Evolutionary conservation across 2,113 vertebrate species (phyloP).

Genomic region (Onychostoma macrolepis): DNA sequence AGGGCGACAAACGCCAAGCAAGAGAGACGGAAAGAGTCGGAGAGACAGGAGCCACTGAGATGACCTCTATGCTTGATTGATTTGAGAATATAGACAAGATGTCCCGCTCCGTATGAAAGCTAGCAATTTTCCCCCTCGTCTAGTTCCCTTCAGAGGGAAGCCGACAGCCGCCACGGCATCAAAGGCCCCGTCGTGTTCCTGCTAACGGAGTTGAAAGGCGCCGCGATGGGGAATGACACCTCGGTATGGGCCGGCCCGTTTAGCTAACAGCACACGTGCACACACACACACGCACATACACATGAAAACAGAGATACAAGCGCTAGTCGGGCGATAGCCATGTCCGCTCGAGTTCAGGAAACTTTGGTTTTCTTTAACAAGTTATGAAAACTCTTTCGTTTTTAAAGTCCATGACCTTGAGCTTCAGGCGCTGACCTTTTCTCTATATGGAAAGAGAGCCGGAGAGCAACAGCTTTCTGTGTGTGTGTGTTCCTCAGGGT

Average conservation of each 20-base stretch:
- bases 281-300: conserved; percentile 9
- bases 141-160: conserved; percentile 66
- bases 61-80: conserved; percentile 79
- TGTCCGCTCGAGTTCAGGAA: conserved; percentile 3
- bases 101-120: conserved; percentile 73
- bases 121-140: conserved; percentile 78
- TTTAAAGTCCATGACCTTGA: conserved; percentile 18
- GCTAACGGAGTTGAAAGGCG: conserved; percentile 64
- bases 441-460: background rate
- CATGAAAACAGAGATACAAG: conserved; percentile 3
- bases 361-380: conserved; percentile 7
- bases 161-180: conserved; percentile 60
- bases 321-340: conserved; percentile 1
- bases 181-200: conserved; percentile 66
- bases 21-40: conserved; percentile 49
- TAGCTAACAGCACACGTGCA: conserved; percentile 24
- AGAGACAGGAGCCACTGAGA: conserved; percentile 60
- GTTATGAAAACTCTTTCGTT: background rate
- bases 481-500: conserved; percentile 25
- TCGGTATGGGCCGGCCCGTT: conserved; percentile 59
- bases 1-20: conserved; percentile 14
- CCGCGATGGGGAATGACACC: conserved; percentile 64
- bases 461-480: background rate
- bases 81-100: conserved; percentile 78
- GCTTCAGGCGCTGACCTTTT: background rate